Evolutionary conservation across 2,797 vertebrate species (phyloP), one percentile per base, ranked within the genome.

Genomic region (Semotilus atromaculatus): DNA sequence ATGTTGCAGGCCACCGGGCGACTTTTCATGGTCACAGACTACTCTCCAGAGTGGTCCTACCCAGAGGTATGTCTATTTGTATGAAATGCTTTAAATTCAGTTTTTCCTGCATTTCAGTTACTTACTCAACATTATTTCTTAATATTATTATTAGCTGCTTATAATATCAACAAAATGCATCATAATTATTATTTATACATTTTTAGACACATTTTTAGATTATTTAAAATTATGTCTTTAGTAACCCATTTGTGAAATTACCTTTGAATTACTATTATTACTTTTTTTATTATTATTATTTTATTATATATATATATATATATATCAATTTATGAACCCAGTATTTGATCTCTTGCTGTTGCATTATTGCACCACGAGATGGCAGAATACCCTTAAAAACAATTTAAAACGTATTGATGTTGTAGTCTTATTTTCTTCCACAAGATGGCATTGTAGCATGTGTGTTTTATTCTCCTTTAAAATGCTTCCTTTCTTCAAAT

Each of bases 31-130:
- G 98, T 99, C 92, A 99, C 98, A 1, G 98, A 99, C 94, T 99
- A 99, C 92, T 99, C 98, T 53, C 98, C 98, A 1, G 98, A 99
- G 91, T 99, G 98, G 98, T 99, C 98, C 40, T 99, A 99, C 89
- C 98, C 98, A 3, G 98, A 99, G 98, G 98, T 99, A 90, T 95
- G 97, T 64, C 7, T 64, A 13, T 55, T 72, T 68, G 1, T 53
- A 34, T 84, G 0, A 26, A 34, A 80, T n/a, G 16, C 8, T 40
- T 40, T 11, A 21, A n/a, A 60, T 34, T 34, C 5, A 23, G 29
- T 48, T 23, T 53, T 73, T 48, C 4, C 43, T 72, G 6, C 11
- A 45, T 21, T 75, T 55, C 11, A 75, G n/a, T 36, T n/a, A 36
- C 1, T 14, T 16, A 55, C 11, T 23, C 11, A 75, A 29, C 4